These are phyloP conservation scores for Drosophila heteroneura DNA, from an alignment of 2,888 invertebrate species.

Conservation along the genomic window DNA sequence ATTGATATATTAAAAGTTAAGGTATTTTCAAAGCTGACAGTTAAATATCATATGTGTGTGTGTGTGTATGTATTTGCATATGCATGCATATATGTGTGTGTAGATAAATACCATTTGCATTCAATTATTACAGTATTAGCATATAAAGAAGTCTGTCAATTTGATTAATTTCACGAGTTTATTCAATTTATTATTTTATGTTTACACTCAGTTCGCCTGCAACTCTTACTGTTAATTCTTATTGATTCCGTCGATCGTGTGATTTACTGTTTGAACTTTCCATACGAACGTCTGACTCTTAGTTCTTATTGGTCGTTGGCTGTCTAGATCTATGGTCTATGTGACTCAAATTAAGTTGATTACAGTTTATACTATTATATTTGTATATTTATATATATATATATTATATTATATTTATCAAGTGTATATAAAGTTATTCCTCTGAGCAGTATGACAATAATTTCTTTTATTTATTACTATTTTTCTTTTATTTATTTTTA, in stretches of 20 bases:
- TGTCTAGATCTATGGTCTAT: not conserved
- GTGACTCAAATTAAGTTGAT: not conserved
- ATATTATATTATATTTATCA: not conserved
- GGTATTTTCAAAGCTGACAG: not conserved
- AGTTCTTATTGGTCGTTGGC: not conserved
- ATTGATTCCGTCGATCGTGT: not conserved
- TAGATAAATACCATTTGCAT: not conserved
- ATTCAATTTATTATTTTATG: not conserved
- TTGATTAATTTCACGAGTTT: not conserved
- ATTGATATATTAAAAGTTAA: not conserved
- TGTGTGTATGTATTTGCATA: not conserved
- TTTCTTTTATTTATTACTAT: not conserved
- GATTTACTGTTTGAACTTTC: not conserved
- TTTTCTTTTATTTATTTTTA: not conserved
- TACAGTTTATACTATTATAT: not conserved
- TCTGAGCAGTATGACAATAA: not conserved
- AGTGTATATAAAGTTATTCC: not conserved
- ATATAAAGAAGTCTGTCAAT: not conserved
- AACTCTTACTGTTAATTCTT: not conserved
- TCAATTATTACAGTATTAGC: not conserved
- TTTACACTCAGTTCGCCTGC: not conserved
- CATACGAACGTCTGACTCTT: not conserved
- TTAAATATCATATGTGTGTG: not conserved
- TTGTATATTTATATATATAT: not conserved
- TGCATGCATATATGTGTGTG: not conserved